A percentile compares a stretch with the other conserved stretches of the same genome.
Evolutionary conservation across 2,113 vertebrate species (phyloP).

Genomic region (Sinosuthora webbiana): DNA sequence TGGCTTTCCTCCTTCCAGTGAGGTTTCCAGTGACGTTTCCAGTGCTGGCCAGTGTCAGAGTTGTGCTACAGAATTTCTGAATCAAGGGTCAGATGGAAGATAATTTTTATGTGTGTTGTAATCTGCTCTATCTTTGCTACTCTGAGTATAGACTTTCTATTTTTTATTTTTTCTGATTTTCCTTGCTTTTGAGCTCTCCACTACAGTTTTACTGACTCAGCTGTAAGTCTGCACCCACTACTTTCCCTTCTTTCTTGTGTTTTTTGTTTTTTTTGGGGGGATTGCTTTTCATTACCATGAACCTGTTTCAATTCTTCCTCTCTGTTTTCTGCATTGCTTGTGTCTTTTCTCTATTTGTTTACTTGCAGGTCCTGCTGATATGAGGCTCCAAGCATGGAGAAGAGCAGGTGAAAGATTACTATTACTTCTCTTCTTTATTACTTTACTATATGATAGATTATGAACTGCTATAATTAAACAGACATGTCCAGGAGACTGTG

Average conservation of each 20-base stretch:
- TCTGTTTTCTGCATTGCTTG: background rate
- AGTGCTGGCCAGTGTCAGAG: background rate
- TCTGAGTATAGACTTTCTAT: background rate
- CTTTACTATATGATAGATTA: background rate
- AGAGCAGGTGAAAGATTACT: background rate
- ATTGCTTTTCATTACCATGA: background rate
- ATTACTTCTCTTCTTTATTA: background rate
- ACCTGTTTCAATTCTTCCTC: background rate
- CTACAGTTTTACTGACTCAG: background rate
- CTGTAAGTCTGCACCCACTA: background rate
- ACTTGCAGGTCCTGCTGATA: background rate
- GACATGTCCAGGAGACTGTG: background rate
- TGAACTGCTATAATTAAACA: background rate
- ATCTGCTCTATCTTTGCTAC: background rate
- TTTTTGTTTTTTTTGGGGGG: background rate
- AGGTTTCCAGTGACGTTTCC: background rate
- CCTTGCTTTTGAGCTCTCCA: background rate
- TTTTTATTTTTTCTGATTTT: background rate
- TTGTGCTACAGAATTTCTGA: background rate
- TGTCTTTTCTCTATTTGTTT: background rate
- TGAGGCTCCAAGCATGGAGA: background rate
- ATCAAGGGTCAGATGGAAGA: background rate
- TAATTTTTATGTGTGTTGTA: background rate
- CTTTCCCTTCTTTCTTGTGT: background rate
- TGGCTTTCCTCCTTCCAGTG: background rate